These are phyloP conservation scores for Dryocosmus kuriphilus DNA, from an alignment of 2,888 invertebrate species.

Conservation along the genomic window DNA sequence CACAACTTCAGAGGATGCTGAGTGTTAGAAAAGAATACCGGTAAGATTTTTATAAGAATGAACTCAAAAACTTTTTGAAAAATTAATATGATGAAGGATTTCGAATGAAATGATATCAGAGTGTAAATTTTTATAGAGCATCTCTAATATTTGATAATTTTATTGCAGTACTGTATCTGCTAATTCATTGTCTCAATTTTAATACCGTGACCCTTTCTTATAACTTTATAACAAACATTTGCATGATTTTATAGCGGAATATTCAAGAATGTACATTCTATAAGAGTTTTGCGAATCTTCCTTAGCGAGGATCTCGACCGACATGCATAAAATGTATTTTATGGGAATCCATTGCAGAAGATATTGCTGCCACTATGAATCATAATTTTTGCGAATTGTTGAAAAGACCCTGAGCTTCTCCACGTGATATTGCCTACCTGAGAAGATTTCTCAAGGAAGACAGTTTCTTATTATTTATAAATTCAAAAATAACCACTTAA, in stretches of 20 bases:
- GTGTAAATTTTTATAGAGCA: neutral
- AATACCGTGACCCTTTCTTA: neutral
- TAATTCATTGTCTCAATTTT: constrained; percentile 1
- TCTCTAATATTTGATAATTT: neutral
- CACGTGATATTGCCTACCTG: neutral
- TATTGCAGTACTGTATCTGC: neutral
- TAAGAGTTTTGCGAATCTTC: neutral
- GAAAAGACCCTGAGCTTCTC: neutral
- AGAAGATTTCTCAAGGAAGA: neutral
- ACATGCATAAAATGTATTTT: constrained; percentile 7
- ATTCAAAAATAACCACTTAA: neutral
- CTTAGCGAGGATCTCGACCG: neutral
- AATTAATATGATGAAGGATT: neutral
- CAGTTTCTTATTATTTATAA: no score
- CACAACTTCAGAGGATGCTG: neutral
- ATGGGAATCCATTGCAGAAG: constrained; percentile 10
- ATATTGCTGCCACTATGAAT: neutral
- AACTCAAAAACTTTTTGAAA: neutral
- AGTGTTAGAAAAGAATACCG: neutral
- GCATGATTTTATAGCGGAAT: neutral
- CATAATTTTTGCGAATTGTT: neutral
- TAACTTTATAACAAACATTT: neutral
- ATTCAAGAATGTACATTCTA: neutral
- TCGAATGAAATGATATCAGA: neutral
- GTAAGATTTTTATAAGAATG: neutral